A percentile compares a stretch with the other conserved stretches of the same genome.
These are phyloP conservation scores for Rhynchopsitta pachyrhyncha DNA, from an alignment of 2,113 vertebrate genomes.

Conservation along the genomic window DNA sequence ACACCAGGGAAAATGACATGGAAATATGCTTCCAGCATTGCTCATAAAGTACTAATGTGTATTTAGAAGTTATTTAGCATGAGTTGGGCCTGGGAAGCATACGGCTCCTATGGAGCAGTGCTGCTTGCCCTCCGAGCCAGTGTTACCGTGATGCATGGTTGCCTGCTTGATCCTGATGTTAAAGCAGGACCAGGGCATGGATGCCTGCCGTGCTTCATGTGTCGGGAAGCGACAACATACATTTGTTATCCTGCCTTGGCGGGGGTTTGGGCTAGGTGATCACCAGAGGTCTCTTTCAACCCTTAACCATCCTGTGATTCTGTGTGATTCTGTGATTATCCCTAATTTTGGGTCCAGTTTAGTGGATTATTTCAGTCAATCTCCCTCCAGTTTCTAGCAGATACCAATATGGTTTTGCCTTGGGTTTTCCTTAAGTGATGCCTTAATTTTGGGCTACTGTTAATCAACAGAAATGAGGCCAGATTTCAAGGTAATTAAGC, in stretches of 20 bases:
- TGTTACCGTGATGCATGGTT: fast-evolving
- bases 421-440: neutral
- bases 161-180: fast-evolving
- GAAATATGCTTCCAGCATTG: neutral
- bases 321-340: neutral
- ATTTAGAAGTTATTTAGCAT: neutral
- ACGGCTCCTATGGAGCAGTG: fast-evolving
- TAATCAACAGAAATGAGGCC: neutral
- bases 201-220: neutral
- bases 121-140: neutral
- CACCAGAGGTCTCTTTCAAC: neutral
- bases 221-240: fast-evolving
- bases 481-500: neutral
- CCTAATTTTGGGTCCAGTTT: neutral
- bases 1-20: neutral
- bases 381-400: neutral
- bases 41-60: neutral
- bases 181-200: fast-evolving
- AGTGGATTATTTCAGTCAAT: neutral
- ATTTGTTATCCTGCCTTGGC: neutral
- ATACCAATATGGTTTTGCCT: neutral
- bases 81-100: fast-evolving
- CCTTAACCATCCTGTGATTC: neutral
- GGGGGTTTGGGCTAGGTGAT: neutral
- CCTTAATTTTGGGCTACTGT: neutral